These are phyloP conservation scores for Hybognathus amarus DNA, from an alignment of 2,797 vertebrate genomes.

Conservation along the genomic window DNA sequence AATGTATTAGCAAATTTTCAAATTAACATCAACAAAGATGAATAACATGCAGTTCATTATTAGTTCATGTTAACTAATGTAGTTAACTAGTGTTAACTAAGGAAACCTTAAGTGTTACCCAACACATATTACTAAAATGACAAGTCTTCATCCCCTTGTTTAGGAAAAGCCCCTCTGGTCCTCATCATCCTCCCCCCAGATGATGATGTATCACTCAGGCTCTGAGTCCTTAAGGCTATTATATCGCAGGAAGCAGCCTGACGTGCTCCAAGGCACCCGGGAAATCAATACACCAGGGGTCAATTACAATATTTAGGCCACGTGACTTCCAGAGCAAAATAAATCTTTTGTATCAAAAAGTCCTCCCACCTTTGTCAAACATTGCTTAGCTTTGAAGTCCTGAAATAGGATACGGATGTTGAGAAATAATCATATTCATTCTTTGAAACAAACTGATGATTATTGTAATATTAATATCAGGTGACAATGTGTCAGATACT, in stretches of 20 bases:
- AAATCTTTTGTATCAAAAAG: conserved; percentile 78
- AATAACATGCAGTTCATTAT: too few species aligned
- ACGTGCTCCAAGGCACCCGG: conserved; percentile 71
- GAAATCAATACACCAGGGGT: conserved; percentile 83
- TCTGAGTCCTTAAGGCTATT: conserved; percentile 77
- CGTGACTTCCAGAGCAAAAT: conserved; percentile 81
- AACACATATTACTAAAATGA: conserved; percentile 72
- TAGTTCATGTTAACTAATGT: too few species aligned
- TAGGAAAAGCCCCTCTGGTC: conserved; percentile 69
- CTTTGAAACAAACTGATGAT: too few species aligned
- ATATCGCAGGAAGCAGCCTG: conserved; percentile 78
- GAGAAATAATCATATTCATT: not conserved
- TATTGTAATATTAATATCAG: too few species aligned
- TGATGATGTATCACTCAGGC: conserved; percentile 69
- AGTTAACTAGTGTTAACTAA: too few species aligned
- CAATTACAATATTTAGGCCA: conserved; percentile 85
- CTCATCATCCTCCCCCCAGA: conserved; percentile 65
- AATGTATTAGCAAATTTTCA: too few species aligned
- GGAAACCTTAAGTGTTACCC: too few species aligned
- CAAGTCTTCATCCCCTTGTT: conserved; percentile 72
- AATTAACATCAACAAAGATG: too few species aligned
- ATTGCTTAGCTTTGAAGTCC: conserved; percentile 17
- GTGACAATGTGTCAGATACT: not conserved
- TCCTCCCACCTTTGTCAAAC: conserved; percentile 58
- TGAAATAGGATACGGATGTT: conserved; percentile 6